Conservation (phyloP, 2,113 vertebrate species). For the Elephantulus edwardii region DNA sequence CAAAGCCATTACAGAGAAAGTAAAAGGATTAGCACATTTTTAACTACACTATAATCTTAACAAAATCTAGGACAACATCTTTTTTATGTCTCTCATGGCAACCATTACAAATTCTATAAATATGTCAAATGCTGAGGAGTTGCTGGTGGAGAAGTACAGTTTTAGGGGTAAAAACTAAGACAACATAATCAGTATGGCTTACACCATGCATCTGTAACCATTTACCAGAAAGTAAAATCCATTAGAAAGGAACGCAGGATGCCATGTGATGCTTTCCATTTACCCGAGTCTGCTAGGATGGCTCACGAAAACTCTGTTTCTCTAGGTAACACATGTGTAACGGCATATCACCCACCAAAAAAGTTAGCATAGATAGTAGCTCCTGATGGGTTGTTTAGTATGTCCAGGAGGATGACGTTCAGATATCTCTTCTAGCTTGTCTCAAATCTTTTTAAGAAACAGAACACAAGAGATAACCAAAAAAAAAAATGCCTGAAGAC, state of each 20-base stretch:
- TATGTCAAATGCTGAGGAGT: constrained; percentile 14
- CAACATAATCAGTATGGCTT: background rate
- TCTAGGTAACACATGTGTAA: background rate
- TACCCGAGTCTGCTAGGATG: background rate
- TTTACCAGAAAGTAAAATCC: constrained; percentile 19
- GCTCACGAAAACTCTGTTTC: background rate
- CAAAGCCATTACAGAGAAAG: constrained; percentile 4
- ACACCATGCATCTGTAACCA: background rate
- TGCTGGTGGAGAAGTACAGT: background rate
- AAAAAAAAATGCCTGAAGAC: background rate
- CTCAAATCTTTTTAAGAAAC: background rate
- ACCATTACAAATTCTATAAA: constrained; percentile 47
- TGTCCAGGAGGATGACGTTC: background rate
- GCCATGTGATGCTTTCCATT: background rate
- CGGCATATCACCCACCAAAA: background rate
- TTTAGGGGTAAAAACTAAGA: background rate
- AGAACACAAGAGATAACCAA: background rate
- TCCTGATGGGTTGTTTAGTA: background rate
- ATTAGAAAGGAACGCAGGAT: constrained; percentile 6
- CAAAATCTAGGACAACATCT: constrained; percentile 15
- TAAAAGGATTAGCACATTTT: background rate
- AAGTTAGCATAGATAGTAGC: background rate
- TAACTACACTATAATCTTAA: background rate
- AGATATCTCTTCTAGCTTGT: background rate
- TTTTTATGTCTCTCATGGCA: background rate